Evolutionary conservation across 2,888 invertebrate species (phyloP).

Genomic region (Spilarctia lutea): DNA sequence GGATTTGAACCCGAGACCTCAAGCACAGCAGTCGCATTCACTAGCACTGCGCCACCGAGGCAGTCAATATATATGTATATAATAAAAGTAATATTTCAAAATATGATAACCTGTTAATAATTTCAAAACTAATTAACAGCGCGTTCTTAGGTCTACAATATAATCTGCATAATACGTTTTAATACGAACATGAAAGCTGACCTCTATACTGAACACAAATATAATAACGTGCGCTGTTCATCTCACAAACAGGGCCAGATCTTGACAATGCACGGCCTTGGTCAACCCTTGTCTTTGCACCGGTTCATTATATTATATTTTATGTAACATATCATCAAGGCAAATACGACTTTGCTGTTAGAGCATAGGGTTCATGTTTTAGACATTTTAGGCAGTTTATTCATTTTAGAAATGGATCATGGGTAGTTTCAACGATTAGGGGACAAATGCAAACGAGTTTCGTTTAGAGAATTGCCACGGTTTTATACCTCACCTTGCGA

Average conservation of each 20-base stretch:
- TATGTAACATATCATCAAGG: conserved; percentile 28
- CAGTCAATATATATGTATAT: no score
- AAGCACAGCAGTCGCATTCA: no score
- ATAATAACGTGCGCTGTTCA: conserved; percentile 37
- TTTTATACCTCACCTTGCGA: conserved; percentile 43
- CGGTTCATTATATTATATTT: conserved; percentile 44
- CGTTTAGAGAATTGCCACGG: conserved; percentile 55
- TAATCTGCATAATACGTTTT: conserved; percentile 13
- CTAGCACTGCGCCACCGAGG: no score
- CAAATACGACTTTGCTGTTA: conserved; percentile 49
- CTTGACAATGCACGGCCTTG: conserved; percentile 80
- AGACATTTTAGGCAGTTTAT: conserved; percentile 29
- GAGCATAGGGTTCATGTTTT: conserved; percentile 37
- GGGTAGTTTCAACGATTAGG: conserved; percentile 62
- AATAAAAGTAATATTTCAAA: no score
- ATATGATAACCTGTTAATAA: not conserved
- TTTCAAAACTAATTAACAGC: not conserved
- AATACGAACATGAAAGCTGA: conserved; percentile 26
- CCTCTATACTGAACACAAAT: conserved; percentile 30
- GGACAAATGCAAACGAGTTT: conserved; percentile 55
- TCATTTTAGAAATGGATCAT: conserved; percentile 29
- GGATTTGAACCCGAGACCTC: no score
- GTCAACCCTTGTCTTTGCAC: conserved; percentile 70
- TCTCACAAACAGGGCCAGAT: conserved; percentile 61
- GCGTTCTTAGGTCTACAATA: not conserved